phyloP scores from a whole-genome alignment of 2,888 invertebrate genomes.

The Sesia bembeciformis region DNA sequence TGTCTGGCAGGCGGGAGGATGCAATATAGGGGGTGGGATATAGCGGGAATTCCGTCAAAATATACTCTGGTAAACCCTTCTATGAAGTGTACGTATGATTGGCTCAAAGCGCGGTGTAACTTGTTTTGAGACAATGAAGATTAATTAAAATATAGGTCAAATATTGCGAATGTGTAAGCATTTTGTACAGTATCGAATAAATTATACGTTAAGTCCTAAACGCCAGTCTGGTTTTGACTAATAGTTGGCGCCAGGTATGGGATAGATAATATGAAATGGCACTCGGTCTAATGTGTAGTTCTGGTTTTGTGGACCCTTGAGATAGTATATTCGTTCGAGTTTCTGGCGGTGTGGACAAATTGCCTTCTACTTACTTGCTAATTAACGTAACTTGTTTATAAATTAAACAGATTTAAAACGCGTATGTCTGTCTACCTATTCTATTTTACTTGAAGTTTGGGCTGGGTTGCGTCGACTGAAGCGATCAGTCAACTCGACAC shows the following conservation, averaged over 20 bases:
- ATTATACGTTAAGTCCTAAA: slow-evolving; percentile 41
- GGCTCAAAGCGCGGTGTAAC: slow-evolving; percentile 48
- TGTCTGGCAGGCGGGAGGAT: slow-evolving; percentile 62
- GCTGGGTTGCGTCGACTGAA: no score
- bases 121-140: slow-evolving; percentile 25
- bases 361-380: no score
- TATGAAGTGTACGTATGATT: slow-evolving; percentile 60
- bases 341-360: no score
- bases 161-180: slow-evolving; percentile 61
- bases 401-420: no score
- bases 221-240: slow-evolving; percentile 49
- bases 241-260: slow-evolving; percentile 18
- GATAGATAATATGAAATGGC: slow-evolving; percentile 27
- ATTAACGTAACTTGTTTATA: no score
- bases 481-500: no score
- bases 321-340: no score
- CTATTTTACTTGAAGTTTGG: no score
- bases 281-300: slow-evolving; percentile 24
- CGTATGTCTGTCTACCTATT: no score
- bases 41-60: slow-evolving; percentile 11
- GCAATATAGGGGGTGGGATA: slow-evolving; percentile 37
- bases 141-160: slow-evolving; percentile 51
- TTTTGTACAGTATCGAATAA: slow-evolving; percentile 67
- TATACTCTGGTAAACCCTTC: slow-evolving; percentile 56
- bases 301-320: no score